Conservation (phyloP, 2,797 vertebrate species). For the Myiotriccus ornatus region DNA sequence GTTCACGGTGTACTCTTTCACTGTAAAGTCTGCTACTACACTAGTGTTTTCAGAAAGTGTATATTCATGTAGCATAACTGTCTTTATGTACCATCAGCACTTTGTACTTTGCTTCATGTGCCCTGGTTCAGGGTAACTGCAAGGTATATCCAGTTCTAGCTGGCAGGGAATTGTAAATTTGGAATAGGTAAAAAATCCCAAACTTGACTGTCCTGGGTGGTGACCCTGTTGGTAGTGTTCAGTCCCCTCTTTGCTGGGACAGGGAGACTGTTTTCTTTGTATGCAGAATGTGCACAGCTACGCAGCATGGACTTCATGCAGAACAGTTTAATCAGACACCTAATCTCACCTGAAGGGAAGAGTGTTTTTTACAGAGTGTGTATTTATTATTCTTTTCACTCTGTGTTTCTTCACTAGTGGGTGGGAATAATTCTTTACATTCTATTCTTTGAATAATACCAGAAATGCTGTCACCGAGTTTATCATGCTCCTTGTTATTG, state of each 20-base stretch:
- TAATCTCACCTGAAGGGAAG: slow-evolving; percentile 10
- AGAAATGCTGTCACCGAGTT: not conserved
- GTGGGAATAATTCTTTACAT: slow-evolving; percentile 37
- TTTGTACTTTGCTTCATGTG: not conserved
- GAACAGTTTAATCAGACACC: slow-evolving; percentile 24
- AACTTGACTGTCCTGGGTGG: not conserved
- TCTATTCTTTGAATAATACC: not conserved
- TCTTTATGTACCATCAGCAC: not conserved
- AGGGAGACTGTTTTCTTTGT: not conserved
- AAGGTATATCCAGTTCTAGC: not conserved
- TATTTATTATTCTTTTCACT: slow-evolving; percentile 37
- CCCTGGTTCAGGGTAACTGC: not conserved
- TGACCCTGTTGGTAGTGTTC: not conserved
- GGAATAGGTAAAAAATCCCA: not conserved
- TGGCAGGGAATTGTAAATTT: not conserved
- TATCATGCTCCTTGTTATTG: not conserved
- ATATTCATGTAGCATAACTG: not conserved
- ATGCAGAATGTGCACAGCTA: not conserved
- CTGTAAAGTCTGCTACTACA: not conserved
- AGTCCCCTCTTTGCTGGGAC: not conserved
- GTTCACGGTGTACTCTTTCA: not conserved
- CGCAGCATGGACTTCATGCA: not conserved
- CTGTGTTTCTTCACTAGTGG: slow-evolving; percentile 16
- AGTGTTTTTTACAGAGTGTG: not conserved
- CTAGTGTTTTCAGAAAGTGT: not conserved